Conservation (phyloP, 2,888 invertebrate species). For the Tanytarsus gracilentus region DNA sequence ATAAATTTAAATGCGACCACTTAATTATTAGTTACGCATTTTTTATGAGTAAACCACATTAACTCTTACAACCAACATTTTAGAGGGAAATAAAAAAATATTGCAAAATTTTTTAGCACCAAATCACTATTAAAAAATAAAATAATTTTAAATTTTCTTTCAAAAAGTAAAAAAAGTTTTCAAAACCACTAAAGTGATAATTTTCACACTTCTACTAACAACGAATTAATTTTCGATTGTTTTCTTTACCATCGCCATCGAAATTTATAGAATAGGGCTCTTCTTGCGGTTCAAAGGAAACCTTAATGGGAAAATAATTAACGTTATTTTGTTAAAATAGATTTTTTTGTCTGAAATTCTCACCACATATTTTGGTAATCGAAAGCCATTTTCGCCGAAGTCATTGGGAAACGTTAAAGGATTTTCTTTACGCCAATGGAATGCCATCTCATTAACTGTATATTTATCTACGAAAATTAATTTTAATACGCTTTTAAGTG, state of each 20-base stretch:
- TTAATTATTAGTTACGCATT: too few relatives aligned
- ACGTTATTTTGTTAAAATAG: neutral
- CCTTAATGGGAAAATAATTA: neutral
- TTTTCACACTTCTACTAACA: conserved; percentile 26
- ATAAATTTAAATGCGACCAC: too few relatives aligned
- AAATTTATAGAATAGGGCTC: conserved; percentile 52
- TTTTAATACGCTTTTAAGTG: conserved; percentile 33
- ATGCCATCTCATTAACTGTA: conserved; percentile 51
- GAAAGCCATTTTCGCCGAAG: conserved; percentile 48
- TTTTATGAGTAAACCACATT: too few relatives aligned
- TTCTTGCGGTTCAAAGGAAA: conserved; percentile 50
- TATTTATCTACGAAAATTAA: conserved; percentile 48
- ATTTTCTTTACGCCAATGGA: conserved; percentile 52
- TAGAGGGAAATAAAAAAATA: too few relatives aligned
- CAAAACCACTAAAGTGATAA: neutral
- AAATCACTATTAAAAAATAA: neutral
- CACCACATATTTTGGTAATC: conserved; percentile 56
- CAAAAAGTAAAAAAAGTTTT: neutral
- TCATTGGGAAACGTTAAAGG: conserved; percentile 47
- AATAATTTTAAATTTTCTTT: neutral
- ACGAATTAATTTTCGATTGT: neutral
- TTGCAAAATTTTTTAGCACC: neutral
- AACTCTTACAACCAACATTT: too few relatives aligned
- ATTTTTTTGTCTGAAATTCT: neutral
- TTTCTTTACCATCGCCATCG: conserved; percentile 50